phyloP scores from a whole-genome alignment of 2,797 vertebrate species.

The Liparis tanakae region DNA sequence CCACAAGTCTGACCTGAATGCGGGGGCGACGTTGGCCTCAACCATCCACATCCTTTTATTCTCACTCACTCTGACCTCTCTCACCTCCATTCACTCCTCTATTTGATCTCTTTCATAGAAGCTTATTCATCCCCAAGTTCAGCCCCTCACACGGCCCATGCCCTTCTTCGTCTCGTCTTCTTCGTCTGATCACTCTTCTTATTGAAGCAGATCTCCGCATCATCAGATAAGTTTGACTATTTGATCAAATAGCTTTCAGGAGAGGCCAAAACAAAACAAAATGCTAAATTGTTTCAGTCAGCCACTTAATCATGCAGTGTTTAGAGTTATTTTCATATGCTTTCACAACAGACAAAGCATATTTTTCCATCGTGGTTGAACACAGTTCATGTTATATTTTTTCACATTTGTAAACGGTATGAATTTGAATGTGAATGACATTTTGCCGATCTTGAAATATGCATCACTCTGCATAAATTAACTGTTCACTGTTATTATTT shows the following conservation, averaged over 20 bases:
- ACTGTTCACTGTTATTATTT: conserved; percentile 17
- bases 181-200: background rate
- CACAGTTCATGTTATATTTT: conserved; percentile 16
- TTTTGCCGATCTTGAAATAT: conserved; percentile 19
- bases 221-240: conserved; percentile 20
- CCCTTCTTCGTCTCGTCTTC: conserved; percentile 5
- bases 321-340: conserved; percentile 14
- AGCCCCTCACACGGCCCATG: conserved; percentile 6
- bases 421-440: conserved; percentile 16
- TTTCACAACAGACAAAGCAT: background rate
- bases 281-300: conserved; percentile 16
- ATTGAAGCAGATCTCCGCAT: background rate
- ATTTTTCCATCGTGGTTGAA: background rate
- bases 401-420: background rate
- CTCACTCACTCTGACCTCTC: conserved; percentile 38
- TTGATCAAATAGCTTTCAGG: conserved; percentile 14
- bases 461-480: conserved; percentile 16
- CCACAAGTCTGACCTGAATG: conserved; percentile 42
- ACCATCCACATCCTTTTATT: conserved; percentile 46
- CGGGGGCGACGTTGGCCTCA: conserved; percentile 22
- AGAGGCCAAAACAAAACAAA: conserved; percentile 31
- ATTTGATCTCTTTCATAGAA: conserved; percentile 29
- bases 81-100: conserved; percentile 48
- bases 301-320: conserved; percentile 26
- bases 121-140: conserved; percentile 19